Conservation (phyloP, 1,140 invertebrate genomes). For the Thaumatotibia leucotreta region DNA sequence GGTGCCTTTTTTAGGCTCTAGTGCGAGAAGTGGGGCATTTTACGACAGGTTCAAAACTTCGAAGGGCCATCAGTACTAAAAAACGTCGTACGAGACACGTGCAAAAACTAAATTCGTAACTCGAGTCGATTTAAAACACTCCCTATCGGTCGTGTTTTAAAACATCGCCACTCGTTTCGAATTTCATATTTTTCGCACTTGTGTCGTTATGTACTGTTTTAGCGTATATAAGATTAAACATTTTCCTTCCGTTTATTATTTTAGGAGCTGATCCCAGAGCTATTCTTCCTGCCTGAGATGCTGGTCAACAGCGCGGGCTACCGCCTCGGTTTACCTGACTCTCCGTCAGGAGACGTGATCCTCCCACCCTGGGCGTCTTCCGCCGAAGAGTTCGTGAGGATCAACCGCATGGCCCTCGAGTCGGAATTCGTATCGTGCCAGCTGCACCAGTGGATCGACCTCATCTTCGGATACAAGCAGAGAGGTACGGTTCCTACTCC, state of each 20-base stretch:
- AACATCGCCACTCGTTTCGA: too few species aligned
- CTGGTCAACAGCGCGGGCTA: conserved; percentile 93
- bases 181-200: too few species aligned
- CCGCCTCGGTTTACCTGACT: conserved; percentile 91
- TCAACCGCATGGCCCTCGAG: conserved; percentile 98
- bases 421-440: conserved; percentile 99
- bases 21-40: too few species aligned
- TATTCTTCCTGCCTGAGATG: conserved; percentile 99
- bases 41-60: too few species aligned
- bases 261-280: conserved; percentile 98
- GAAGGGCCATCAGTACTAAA: too few species aligned
- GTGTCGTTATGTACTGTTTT: too few species aligned
- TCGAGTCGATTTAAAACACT: too few species aligned
- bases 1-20: too few species aligned
- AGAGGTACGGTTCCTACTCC: conserved; percentile 86
- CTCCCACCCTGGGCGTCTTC: conserved; percentile 97
- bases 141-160: too few species aligned
- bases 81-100: too few species aligned
- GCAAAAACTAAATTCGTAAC: too few species aligned
- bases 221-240: neutral
- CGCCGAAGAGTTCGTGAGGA: conserved; percentile 97
- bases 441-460: conserved; percentile 99
- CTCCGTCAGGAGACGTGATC: conserved; percentile 89
- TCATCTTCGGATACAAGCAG: conserved; percentile 99
- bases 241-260: conserved; percentile 17